phyloP scores from a whole-genome alignment of 2,113 vertebrate genomes.

The Daboia siamensis region DNA sequence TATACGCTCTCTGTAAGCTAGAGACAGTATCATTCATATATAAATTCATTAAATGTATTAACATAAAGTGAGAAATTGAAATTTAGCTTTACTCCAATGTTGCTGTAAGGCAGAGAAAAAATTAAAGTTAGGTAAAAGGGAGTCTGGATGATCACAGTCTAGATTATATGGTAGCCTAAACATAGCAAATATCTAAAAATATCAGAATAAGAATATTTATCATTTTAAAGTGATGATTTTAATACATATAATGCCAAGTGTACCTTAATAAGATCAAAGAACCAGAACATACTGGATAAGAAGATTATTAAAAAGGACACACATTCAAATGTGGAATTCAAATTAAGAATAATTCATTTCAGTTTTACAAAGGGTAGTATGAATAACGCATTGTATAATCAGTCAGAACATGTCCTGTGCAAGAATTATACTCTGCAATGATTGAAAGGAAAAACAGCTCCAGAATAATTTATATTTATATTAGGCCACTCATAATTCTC shows the following conservation, averaged over 20 bases:
- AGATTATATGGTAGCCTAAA: neutral
- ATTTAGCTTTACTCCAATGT: neutral
- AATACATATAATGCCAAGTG: neutral
- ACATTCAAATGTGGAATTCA: neutral
- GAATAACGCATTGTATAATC: neutral
- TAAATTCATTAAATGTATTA: neutral
- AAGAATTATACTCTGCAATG: constrained; percentile 4
- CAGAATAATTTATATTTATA: neutral
- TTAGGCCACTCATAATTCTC: neutral
- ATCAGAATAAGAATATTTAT: neutral
- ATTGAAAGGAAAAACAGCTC: neutral
- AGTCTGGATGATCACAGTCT: neutral
- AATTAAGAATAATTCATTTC: constrained; percentile 18
- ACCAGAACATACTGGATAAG: neutral
- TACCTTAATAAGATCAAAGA: neutral
- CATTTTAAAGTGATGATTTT: neutral
- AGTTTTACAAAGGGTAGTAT: neutral
- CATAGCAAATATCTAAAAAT: neutral
- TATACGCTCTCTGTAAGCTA: neutral
- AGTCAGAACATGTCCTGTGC: neutral
- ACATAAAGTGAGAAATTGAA: neutral
- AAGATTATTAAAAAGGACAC: neutral
- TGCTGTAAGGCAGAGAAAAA: neutral
- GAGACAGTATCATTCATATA: neutral
- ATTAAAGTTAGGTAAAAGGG: neutral